A percentile compares a stretch with the other conserved stretches of the same genome.
phyloP scores from a whole-genome alignment of 1,140 invertebrate genomes.

The Lasioglossum albipes region DNA sequence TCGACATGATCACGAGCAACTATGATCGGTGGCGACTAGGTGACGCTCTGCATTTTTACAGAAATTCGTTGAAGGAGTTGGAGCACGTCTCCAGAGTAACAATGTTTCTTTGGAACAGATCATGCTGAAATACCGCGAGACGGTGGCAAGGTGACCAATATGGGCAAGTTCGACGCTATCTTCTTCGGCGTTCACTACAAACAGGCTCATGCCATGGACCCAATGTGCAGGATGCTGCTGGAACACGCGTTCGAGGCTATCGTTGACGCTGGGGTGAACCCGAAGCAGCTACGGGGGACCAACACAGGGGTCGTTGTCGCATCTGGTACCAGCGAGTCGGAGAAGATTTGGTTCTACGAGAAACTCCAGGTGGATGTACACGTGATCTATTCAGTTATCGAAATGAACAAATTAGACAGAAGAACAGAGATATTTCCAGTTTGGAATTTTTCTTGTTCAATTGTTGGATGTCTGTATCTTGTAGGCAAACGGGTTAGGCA shows the following conservation, averaged over 20 bases:
- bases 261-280: conserved; percentile 89
- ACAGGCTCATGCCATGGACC: conserved; percentile 93
- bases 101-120: conserved; percentile 65
- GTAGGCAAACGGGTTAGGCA: conserved; percentile 76
- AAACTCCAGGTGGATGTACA: conserved; percentile 78
- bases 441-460: too few relatives aligned
- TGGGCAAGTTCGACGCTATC: conserved; percentile 90
- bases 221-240: conserved; percentile 90
- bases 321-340: conserved; percentile 88
- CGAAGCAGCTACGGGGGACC: conserved; percentile 82
- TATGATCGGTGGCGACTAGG: conserved; percentile 87
- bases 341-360: conserved; percentile 86
- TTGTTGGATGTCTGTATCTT: background rate
- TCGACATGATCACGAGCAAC: conserved; percentile 91
- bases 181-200: conserved; percentile 92
- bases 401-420: too few relatives aligned
- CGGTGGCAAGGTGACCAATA: conserved; percentile 89
- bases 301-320: conserved; percentile 92
- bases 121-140: conserved; percentile 86
- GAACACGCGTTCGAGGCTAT: conserved; percentile 93
- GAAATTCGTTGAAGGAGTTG: background rate
- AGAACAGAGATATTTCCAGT: too few relatives aligned
- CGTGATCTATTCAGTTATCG: too few relatives aligned
- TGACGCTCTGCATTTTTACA: conserved; percentile 63
- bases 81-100: background rate